Evolutionary conservation across 2,113 vertebrate genomes (phyloP), one percentile per base, ranked within the genome.

Genomic region (Silurus glanis): DNA sequence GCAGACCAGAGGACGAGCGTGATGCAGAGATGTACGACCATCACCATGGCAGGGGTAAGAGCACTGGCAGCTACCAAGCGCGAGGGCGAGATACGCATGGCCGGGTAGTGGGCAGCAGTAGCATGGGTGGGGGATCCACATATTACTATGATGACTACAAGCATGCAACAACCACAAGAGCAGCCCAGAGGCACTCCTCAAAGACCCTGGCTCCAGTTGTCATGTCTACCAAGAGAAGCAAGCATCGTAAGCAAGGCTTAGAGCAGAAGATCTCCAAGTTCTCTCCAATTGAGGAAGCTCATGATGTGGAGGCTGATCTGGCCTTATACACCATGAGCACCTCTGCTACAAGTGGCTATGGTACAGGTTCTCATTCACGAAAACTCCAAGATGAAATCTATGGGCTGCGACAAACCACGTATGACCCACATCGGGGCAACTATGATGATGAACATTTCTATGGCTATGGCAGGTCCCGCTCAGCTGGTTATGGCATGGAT

Each of bases 201-300:
- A 98, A 97, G 94, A 97, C 95, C 92, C 92, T 97, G 91, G 97
- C 96, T 37, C 97, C 97, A 0, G 97, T 97, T 0, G 97, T 98
- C 5, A 88, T 97, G 93, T 96, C 98, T 47, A 93, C 97, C 0
- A 99, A 98, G 90, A 97, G 97, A 93, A 99, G 96, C 95, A 99
- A 99, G 93, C 97, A 99, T 94, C 95, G 97, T 69, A 99, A 99
- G 92, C 97, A 97, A 91, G 96, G 95, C 90, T 96, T 98, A 92
- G 98, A 99, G 91, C 98, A 99, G 91, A 99, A 99, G 94, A 97
- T 99, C 90, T 99, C 98, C 86, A 99, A 98, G 93, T 99, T 99
- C 94, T 99, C 98, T 0, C 98, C 98, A 19, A 99, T 99, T 0
- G 98, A 99, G 92, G 98, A 99, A 93, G 97, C 97, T 91, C 97